phyloP scores from a whole-genome alignment of 2,888 invertebrate genomes.

The Adelognathus sp. region DNA sequence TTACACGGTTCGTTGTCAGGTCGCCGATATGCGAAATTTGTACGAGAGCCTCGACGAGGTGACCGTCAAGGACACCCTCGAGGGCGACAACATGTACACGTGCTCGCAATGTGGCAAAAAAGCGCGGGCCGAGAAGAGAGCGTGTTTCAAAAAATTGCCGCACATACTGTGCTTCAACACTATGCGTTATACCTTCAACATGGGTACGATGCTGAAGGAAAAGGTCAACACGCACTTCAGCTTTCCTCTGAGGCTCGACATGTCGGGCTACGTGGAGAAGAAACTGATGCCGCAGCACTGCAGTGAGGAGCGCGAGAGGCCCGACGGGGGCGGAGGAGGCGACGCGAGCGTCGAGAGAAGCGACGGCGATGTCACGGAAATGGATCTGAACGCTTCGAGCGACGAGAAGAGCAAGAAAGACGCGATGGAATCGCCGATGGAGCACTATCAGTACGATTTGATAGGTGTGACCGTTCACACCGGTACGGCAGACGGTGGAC shows the following conservation, averaged over 20 bases:
- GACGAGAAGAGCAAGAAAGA: conserved; percentile 77
- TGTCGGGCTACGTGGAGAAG: conserved; percentile 97
- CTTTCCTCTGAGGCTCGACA: conserved; percentile 95
- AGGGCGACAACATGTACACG: conserved; percentile 99
- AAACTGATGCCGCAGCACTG: conserved; percentile 95
- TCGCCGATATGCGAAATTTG: conserved; percentile 97
- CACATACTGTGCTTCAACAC: conserved; percentile 97
- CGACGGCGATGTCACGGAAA: conserved; percentile 26
- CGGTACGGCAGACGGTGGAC: conserved; percentile 98
- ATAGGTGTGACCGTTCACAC: conserved; percentile 98
- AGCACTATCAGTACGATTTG: conserved; percentile 91
- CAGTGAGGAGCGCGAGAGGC: conserved; percentile 83
- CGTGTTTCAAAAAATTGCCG: conserved; percentile 96
- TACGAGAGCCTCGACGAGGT: conserved; percentile 97
- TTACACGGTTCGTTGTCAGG: conserved; percentile 97
- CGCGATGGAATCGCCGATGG: conserved; percentile 84
- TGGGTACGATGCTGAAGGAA: conserved; percentile 98
- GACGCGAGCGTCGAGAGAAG: conserved; percentile 63
- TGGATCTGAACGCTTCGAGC: conserved; percentile 57
- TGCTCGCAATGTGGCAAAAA: conserved; percentile 97
- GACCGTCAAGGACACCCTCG: conserved; percentile 97
- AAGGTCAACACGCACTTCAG: conserved; percentile 99
- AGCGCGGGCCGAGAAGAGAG: conserved; percentile 97
- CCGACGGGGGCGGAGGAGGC: conserved; percentile 45
- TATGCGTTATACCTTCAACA: conserved; percentile 98